A percentile compares a stretch with the other conserved stretches of the same genome.
Evolutionary conservation across 2,113 vertebrate species (phyloP).

Genomic region (Pluvialis apricaria): DNA sequence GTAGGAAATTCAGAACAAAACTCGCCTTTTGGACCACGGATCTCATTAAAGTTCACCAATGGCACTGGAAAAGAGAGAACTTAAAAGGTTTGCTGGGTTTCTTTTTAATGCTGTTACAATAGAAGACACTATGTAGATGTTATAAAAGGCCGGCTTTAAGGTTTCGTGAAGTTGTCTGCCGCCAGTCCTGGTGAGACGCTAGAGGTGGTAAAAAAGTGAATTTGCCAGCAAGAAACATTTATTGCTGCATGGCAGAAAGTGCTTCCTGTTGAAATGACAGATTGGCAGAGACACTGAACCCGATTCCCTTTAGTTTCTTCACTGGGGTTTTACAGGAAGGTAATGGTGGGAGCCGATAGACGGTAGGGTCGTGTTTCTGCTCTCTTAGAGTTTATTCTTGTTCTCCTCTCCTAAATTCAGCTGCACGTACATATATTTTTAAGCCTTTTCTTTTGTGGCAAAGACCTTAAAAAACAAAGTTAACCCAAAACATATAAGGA

Average conservation of each 20-base stretch:
- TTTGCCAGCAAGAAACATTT: slow-evolving; percentile 29
- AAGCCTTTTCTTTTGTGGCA: slow-evolving; percentile 36
- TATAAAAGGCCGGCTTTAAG: not conserved
- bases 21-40: not conserved
- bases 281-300: not conserved
- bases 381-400: not conserved
- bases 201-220: slow-evolving; percentile 14
- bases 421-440: slow-evolving; percentile 37
- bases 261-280: slow-evolving; percentile 16
- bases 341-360: not conserved
- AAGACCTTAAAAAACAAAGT: slow-evolving; percentile 46
- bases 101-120: not conserved
- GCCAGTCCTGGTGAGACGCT: not conserved
- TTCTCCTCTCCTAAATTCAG: not conserved
- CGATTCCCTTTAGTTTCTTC: slow-evolving; percentile 2
- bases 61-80: not conserved
- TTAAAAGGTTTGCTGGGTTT: not conserved
- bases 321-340: not conserved
- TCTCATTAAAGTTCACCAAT: slow-evolving; percentile 6
- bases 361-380: rapidly evolving
- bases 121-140: not conserved
- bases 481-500: slow-evolving; percentile 14
- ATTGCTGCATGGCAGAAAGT: slow-evolving; percentile 1
- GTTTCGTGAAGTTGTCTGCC: not conserved
- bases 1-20: slow-evolving; percentile 16